Evolutionary conservation across 2,113 vertebrate genomes (phyloP).

Genomic region (Laticauda colubrina): DNA sequence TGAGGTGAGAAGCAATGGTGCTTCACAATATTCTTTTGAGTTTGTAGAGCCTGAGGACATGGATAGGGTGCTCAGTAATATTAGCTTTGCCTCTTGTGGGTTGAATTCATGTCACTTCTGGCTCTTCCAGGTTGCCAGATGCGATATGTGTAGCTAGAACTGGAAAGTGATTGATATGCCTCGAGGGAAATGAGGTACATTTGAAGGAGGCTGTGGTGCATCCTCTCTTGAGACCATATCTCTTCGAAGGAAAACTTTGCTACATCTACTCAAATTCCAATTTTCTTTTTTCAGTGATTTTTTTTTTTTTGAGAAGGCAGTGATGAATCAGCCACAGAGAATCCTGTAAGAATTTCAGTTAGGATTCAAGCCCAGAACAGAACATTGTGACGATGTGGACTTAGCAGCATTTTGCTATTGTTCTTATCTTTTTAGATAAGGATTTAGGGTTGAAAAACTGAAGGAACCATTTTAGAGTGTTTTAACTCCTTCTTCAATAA

Average conservation of each 20-base stretch:
- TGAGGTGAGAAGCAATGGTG: background rate
- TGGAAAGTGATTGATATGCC: background rate
- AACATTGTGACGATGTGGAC: background rate
- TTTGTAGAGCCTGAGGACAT: background rate
- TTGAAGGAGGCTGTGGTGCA: background rate
- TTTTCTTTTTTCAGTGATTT: background rate
- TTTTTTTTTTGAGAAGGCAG: background rate
- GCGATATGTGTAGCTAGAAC: background rate
- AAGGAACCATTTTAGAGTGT: background rate
- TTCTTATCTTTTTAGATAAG: background rate
- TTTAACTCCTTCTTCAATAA: background rate
- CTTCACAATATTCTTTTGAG: background rate
- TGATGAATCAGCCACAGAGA: background rate
- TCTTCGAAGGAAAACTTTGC: background rate
- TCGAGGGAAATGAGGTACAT: background rate
- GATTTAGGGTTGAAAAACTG: background rate
- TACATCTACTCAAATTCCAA: background rate
- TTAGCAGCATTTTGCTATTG: background rate
- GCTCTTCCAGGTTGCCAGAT: background rate
- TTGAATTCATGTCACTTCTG: background rate
- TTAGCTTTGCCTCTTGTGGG: background rate
- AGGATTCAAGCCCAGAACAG: background rate
- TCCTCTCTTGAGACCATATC: background rate
- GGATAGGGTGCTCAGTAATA: background rate
- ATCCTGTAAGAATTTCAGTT: background rate